Evolutionary conservation across 2,797 vertebrate species (phyloP).

Genomic region (Anguilla marmorata): DNA sequence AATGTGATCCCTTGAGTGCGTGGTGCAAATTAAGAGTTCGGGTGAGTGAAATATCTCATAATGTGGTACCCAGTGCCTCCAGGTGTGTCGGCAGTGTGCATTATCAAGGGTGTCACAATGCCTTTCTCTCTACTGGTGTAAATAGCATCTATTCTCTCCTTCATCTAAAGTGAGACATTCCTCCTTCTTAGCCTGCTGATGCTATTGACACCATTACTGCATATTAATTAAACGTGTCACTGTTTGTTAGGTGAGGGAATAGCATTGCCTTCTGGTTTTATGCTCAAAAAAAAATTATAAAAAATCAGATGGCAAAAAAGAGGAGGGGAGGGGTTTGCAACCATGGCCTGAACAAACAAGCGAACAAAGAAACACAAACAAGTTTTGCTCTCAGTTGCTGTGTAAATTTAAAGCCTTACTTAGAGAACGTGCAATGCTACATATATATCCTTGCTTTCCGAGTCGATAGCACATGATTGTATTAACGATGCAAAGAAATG

Average conservation of each 20-base stretch:
- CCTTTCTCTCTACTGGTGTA: slow-evolving; percentile 18
- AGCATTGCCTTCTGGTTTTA: slow-evolving; percentile 30
- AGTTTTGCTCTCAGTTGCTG: not conserved
- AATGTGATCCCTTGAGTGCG: not conserved
- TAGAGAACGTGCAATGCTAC: not conserved
- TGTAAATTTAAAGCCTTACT: not conserved
- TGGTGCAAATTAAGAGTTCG: slow-evolving; percentile 18
- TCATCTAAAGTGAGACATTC: slow-evolving; percentile 27
- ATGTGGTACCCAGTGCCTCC: slow-evolving; percentile 13
- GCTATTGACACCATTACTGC: slow-evolving; percentile 67
- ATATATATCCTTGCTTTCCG: not conserved
- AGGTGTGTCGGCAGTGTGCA: slow-evolving; percentile 12
- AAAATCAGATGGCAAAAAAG: not conserved
- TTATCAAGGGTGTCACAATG: slow-evolving; percentile 22
- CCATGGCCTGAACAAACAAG: not conserved
- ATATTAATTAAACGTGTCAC: slow-evolving; percentile 67
- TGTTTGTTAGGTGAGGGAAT: slow-evolving; percentile 51
- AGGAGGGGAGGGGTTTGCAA: not conserved
- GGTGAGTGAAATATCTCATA: not conserved
- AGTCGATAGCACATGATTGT: not conserved
- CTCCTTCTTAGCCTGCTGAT: slow-evolving; percentile 51
- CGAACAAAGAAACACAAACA: slow-evolving; percentile 6
- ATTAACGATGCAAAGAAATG: not conserved
- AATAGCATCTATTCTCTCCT: slow-evolving; percentile 24
- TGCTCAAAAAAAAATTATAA: not conserved